Base-by-base conservation (phyloP, 2,888 invertebrate species). In the Pecten maximus region DNA sequence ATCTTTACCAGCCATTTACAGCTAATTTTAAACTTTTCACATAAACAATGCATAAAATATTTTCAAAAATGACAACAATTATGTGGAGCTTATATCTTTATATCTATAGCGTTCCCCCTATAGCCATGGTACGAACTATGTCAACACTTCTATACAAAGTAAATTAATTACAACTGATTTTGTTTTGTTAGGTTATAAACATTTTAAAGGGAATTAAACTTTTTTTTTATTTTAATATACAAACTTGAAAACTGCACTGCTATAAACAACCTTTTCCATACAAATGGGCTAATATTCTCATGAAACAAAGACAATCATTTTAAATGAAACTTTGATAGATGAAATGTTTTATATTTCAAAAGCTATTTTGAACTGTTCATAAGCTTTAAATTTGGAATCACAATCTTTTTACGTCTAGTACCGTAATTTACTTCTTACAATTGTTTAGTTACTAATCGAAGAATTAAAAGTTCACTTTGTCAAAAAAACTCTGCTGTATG, bases 11-110 rank as follows among this genome's bases (percentile, higher is more conserved):
- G 35, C 74, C 74, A 74, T 74, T 74, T 74, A 74, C 74, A 28
- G 35, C 74, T 28, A 74, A 74, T 74, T 74, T 74, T 16, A 74
- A 74, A 74, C 74, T 35, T 28, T 74, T 74, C 74, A 74, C 74
- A 74, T 74, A 74, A 74, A 74, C 74, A 74, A 74, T 6, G 74
- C 10, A 16, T 74, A 35, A 74, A 74, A 74, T 74, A 74, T 74
- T 74, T 74, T 35, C 74, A 74, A 74, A 74, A 74, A 74, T 10
- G 74, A 35, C 74, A 74, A 74, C 74, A 74, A 74, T 74, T 35
- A 74, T 54, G 12, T 44, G 12, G 54, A 23, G 19, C 23, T 12
- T 28, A 28, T 74, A 74, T 74, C 74, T 74, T 74, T 74, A 35
- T 74, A 74, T 74, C 74, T 23, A 16, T 2, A 10, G 74, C 35